phyloP scores from a whole-genome alignment of 92 coral and sea anemone species.

The Bergia sp. region DNA sequence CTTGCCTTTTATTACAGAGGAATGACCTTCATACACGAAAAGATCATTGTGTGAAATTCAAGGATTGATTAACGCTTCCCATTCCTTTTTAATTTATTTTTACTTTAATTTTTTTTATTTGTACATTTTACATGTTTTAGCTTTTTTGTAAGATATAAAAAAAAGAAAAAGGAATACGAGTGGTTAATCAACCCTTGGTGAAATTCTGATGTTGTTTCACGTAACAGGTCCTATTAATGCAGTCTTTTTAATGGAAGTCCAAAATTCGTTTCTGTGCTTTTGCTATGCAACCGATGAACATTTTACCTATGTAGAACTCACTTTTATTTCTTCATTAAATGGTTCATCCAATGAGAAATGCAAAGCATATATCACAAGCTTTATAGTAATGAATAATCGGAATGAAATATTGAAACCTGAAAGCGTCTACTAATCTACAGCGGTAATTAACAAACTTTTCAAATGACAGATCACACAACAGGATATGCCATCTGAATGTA shows the following conservation, averaged over 20 bases:
- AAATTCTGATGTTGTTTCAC: neutral
- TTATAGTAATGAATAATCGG: neutral
- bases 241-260: conserved; percentile 4
- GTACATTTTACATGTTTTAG: conserved; percentile 2
- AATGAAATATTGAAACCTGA: conserved; percentile 8
- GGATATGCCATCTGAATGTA: conserved; percentile 15
- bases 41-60: conserved; percentile 21
- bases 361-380: conserved; percentile 14
- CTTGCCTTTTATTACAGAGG: conserved; percentile 22
- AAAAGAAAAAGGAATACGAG: conserved; percentile 3
- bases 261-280: conserved; percentile 3
- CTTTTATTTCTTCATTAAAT: conserved; percentile 4
- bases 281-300: conserved; percentile 6
- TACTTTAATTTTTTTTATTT: conserved; percentile 3
- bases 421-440: conserved; percentile 16
- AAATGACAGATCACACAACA: conserved; percentile 10
- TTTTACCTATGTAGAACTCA: conserved; percentile 14
- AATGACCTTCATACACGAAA: conserved; percentile 16
- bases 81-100: conserved; percentile 21
- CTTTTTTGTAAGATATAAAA: conserved; percentile 1
- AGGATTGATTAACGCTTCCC: conserved; percentile 26
- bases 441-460: conserved; percentile 19
- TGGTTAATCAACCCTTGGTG: conserved; percentile 1
- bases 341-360: conserved; percentile 8
- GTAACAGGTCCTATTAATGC: conserved; percentile 5